Base-by-base conservation (phyloP, 2,797 vertebrate genomes). In the Margarornis squamiger region DNA sequence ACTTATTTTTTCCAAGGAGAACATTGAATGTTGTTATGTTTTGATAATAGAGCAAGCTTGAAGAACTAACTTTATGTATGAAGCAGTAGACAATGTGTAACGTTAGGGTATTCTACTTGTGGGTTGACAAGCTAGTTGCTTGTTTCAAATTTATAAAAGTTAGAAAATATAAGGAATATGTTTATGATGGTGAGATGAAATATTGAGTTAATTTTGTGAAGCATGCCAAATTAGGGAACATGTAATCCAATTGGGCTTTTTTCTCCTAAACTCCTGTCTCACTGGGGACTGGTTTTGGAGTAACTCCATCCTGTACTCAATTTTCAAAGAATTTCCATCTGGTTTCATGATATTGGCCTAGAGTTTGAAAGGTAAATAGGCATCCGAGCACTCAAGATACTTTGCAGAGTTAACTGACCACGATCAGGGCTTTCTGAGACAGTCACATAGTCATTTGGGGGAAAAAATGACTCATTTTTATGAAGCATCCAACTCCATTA, bases 271-370 rank as follows among this genome's bases (percentile, higher is more conserved):
- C 21, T 86, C 32, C 29, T 49, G 65, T 76, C 58, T 88, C 46
- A 51, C 5, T 74, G 68, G 57, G 15, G 23, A 32, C 6, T 86
- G 65, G 36, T 57, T 73, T 91, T 92, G 41, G 39, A 91, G 61
- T 16, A 75, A 59, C 29, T 39, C 38, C 52, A 61, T 79, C 52
- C 36, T 67, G 51, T 36, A 89, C 39, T 73, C 63, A 82, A 3
- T 87, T 94, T 96, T 92, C 65, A 77, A 76, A 91, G 34, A 65
- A 51, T 93, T 95, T 88, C 61, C 85, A 41, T 91, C 67, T 91
- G 78, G 41, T 92, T 94, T 94, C 46, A 38, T 51, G 15, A 45
- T 77, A 89, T 48, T 91, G 91, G 76, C 81, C 6, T 12, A 65
- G 68, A 46, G 14, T 88, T 88, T 94, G 76, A 82, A 95, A 95